Conservation (phyloP, 2,797 vertebrate species). For the Sebastes trivittatus region DNA sequence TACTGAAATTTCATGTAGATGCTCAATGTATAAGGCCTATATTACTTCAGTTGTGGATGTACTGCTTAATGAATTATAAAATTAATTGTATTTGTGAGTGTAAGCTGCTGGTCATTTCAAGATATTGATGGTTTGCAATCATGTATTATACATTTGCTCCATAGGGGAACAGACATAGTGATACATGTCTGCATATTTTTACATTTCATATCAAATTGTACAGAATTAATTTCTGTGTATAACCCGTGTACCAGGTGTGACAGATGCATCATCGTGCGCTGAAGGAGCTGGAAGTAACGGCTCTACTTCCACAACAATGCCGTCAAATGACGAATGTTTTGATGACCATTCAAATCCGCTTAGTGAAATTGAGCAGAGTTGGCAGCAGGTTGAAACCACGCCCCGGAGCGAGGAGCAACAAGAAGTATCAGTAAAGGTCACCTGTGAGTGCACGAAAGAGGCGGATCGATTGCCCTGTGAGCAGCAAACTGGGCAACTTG, state of each 20-base stretch:
- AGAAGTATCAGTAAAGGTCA: constrained; percentile 73
- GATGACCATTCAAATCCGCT: constrained; percentile 60
- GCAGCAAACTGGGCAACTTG: constrained; percentile 81
- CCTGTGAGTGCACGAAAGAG: constrained; percentile 53
- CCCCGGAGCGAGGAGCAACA: constrained; percentile 83
- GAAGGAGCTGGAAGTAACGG: constrained; percentile 81
- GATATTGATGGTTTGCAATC: not conserved
- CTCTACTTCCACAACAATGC: constrained; percentile 42
- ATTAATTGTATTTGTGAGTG: not conserved
- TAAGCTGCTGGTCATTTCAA: not conserved
- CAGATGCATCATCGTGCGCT: not conserved
- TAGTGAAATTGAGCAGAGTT: constrained; percentile 78
- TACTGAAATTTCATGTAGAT: not conserved
- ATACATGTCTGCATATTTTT: not conserved
- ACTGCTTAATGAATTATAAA: not conserved
- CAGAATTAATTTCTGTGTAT: not conserved
- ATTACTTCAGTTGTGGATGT: not conserved
- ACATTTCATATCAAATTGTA: not conserved
- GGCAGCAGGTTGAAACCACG: constrained; percentile 74
- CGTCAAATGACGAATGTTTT: not conserved
- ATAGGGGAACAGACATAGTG: not conserved
- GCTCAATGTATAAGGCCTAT: not conserved
- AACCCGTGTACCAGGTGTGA: not conserved
- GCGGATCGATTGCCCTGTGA: constrained; percentile 51
- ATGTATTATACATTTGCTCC: not conserved